Base-by-base conservation (phyloP, 2,113 vertebrate genomes). In the Ptilorrhoa leucosticta region DNA sequence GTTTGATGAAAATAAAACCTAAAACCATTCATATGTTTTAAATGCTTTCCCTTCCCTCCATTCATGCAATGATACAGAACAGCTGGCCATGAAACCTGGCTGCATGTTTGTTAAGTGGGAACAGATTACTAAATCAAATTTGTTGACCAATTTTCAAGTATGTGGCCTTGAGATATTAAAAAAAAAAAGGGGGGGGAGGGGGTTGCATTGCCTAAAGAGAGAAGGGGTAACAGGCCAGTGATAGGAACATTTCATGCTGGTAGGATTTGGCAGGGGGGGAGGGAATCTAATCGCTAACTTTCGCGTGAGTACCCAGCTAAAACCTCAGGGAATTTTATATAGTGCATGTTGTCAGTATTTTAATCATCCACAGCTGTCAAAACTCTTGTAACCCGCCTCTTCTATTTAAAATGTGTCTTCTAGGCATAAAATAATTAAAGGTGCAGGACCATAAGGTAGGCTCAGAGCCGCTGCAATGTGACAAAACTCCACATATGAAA, bases 381-480 rank as follows among this genome's bases (percentile, higher is more conserved):
- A 98, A 98, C 94, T 97, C 98, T 97, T 98, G 98, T 98, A 98
- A 98, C 97, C 98, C 98, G 98, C 98, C 98, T 98, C 98, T 98
- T 98, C 98, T 98, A 98, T 98, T 98, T 98, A 98, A 98, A 98
- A 98, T 98, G 97, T 98, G 98, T 98, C 98, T 98, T 98, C 98
- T 98, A 98, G 98, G 98, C 98, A 98, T 98, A 98, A 98, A 98
- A 98, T 98, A 98, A 98, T 98, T 98, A 98, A 98, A 98, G 98
- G 98, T 98, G 95, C 96, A 97, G 98, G 98, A 96, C 98, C 97
- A 97, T 97, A 98, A 97, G 95, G 97, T 97, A 97, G 97, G 92
- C 97, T 97, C 91, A 97, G 98, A 97, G 97, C 97, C 75, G 91
- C 95, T 96, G 97, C 98, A 97, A 97, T 97, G 98, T 98, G 98